Evolutionary conservation across 1,140 invertebrate species (phyloP).

Genomic region (Drosophila kurseongensis): DNA sequence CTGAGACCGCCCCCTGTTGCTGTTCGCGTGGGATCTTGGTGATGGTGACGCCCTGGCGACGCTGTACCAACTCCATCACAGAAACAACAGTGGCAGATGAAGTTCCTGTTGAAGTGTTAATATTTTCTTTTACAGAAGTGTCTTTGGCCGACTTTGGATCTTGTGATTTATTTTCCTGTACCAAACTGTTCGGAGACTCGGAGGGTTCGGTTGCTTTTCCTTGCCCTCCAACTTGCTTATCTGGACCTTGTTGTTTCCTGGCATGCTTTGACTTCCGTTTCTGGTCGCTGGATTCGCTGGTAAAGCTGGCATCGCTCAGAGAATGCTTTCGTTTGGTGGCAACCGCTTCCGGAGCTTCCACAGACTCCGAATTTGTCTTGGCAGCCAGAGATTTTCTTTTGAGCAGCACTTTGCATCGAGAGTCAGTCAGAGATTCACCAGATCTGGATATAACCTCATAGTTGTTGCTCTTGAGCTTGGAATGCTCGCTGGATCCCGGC

Average conservation of each 20-base stretch:
- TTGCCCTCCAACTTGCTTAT: background rate
- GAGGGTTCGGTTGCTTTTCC: background rate
- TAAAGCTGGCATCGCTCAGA: conserved; percentile 55
- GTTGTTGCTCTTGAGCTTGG: conserved; percentile 65
- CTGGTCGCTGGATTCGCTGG: conserved; percentile 55
- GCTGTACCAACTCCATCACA: conserved; percentile 67
- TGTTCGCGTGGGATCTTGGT: conserved; percentile 72
- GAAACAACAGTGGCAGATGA: conserved; percentile 44
- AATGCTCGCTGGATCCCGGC: conserved; percentile 21
- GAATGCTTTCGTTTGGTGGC: conserved; percentile 61
- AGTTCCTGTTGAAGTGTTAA: background rate
- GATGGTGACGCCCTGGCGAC: conserved; percentile 76
- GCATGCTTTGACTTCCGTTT: conserved; percentile 52
- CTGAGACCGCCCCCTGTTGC: conserved; percentile 19
- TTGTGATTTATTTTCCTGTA: background rate
- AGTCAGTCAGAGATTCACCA: conserved; percentile 57
- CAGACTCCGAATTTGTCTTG: conserved; percentile 9
- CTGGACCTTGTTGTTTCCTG: conserved; percentile 21
- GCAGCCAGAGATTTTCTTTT: conserved; percentile 73
- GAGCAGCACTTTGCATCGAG: conserved; percentile 71
- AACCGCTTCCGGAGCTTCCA: background rate
- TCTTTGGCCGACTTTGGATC: background rate
- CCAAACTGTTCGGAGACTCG: background rate
- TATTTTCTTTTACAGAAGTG: background rate
- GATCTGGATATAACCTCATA: conserved; percentile 70